These are phyloP conservation scores for Platichthys stellatus DNA, from an alignment of 2,113 vertebrate genomes.

Conservation along the genomic window DNA sequence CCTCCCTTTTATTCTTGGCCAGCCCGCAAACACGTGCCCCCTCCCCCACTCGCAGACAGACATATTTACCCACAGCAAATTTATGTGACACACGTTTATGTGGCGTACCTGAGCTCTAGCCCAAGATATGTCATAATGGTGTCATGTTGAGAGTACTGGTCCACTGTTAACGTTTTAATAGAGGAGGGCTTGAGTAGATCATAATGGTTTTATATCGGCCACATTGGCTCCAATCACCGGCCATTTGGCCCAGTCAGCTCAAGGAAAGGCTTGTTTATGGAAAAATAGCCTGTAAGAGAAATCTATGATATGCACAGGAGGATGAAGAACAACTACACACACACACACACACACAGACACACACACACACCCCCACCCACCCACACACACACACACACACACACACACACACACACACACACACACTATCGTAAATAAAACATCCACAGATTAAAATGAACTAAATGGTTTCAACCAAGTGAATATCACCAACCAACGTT, in stretches of 20 bases:
- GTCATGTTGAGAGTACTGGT: slow-evolving; percentile 48
- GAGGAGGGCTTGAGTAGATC: slow-evolving; percentile 50
- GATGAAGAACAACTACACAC: neutral
- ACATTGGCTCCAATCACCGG: slow-evolving; percentile 36
- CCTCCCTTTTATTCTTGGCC: slow-evolving; percentile 80
- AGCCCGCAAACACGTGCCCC: slow-evolving; percentile 78
- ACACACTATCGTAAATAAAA: neutral
- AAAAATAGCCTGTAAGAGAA: slow-evolving; percentile 24
- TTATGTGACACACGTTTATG: slow-evolving; percentile 80
- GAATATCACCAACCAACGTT: too few relatives aligned
- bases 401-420: neutral
- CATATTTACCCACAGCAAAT: slow-evolving; percentile 87
- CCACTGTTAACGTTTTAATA: slow-evolving; percentile 65
- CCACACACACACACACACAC: too few relatives aligned
- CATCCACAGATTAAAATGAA: neutral
- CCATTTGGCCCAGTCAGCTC: slow-evolving; percentile 27
- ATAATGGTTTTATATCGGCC: slow-evolving; percentile 64
- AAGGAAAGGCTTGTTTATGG: slow-evolving; percentile 37
- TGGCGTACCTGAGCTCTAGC: slow-evolving; percentile 56
- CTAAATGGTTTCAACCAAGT: too few relatives aligned
- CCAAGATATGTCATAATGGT: slow-evolving; percentile 52
- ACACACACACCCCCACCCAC: too few relatives aligned
- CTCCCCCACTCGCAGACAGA: slow-evolving; percentile 68
- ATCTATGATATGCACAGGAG: slow-evolving; percentile 3
- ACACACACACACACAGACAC: too few relatives aligned